These are phyloP conservation scores for Thamnophis elegans DNA, from an alignment of 2,797 vertebrate genomes.

Conservation along the genomic window DNA sequence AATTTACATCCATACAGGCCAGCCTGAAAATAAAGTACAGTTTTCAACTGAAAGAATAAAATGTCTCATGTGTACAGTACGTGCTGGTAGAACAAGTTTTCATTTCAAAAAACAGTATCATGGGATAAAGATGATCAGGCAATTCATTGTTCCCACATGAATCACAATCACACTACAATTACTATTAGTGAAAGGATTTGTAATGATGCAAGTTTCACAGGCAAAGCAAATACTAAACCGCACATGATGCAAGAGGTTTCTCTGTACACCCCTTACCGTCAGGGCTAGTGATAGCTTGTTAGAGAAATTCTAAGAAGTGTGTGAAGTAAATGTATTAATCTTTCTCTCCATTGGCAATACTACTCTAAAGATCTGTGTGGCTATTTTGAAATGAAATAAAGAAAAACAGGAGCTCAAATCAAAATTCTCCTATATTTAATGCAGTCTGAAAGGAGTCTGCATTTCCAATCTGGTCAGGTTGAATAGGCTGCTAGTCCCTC, in stretches of 20 bases:
- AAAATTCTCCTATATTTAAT: background rate
- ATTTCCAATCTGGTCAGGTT: background rate
- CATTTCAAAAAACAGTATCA: constrained; percentile 47
- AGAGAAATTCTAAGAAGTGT: background rate
- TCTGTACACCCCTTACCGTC: background rate
- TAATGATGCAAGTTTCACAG: background rate
- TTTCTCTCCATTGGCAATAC: background rate
- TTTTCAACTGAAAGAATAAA: constrained; percentile 3
- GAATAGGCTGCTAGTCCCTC: background rate
- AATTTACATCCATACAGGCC: background rate
- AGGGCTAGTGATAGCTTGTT: background rate
- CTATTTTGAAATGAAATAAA: background rate
- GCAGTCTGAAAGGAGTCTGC: background rate
- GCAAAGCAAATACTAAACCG: constrained; percentile 16
- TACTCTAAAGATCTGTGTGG: background rate
- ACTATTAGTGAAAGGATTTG: constrained; percentile 29
- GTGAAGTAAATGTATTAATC: background rate
- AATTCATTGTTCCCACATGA: constrained; percentile 44
- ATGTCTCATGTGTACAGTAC: background rate
- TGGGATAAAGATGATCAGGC: constrained; percentile 18
- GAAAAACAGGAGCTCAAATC: background rate
- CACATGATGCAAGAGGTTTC: background rate
- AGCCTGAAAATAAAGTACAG: background rate
- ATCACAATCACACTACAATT: constrained; percentile 46
- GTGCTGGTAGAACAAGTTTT: constrained; percentile 51